Evolutionary conservation across 1,140 invertebrate genomes (phyloP), one percentile per base, ranked within the genome.

Genomic region (Bilobella aurantiaca): DNA sequence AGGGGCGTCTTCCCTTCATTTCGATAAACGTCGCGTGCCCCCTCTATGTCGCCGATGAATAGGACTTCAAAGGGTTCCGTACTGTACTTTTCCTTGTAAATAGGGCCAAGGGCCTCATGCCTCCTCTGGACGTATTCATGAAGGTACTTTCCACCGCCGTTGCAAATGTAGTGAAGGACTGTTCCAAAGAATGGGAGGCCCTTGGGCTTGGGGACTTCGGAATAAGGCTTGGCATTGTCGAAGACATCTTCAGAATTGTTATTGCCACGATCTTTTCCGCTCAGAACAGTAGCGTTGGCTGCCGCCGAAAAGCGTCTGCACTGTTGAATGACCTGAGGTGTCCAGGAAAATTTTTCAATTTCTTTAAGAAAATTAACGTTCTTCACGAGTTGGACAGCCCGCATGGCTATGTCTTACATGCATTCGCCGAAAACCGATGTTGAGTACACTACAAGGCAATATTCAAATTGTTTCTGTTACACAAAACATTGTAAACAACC

Each of bases 1-100:
- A 77, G 77, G 0, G 90, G 90, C 74, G 85, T 85, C 73, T 84
- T 83, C 63, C 88, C 90, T 80, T 93, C 90, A 12, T 85, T 77
- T 3, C 81, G 74, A 75, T 90, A 91, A 18, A 92, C 82, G 16
- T 79, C 76, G 62, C 85, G 82, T 75, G 90, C 90, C 30, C 84
- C 78, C 16, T 81, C 77, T 1, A 85, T 81, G 71, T 87, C 84
- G 56, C 83, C 83, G 3, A 91, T 76, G 74, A 91, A 92, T 46
- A 91, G 81, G 3, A 82, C 82, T 65, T 84, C 79, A 21, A 83
- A 78, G 1, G 81, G 80, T n/a, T 85, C 86, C 14, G 91, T 76
- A 18, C 78, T 79, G 21, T 53, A 53, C 21, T 23, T 53, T 74
- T 91, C 88, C 3, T 79, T 78, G 77, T 86, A 93, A 68, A 93